These are phyloP conservation scores for Cydia pomonella DNA, from an alignment of 1,140 invertebrate species.

Conservation along the genomic window DNA sequence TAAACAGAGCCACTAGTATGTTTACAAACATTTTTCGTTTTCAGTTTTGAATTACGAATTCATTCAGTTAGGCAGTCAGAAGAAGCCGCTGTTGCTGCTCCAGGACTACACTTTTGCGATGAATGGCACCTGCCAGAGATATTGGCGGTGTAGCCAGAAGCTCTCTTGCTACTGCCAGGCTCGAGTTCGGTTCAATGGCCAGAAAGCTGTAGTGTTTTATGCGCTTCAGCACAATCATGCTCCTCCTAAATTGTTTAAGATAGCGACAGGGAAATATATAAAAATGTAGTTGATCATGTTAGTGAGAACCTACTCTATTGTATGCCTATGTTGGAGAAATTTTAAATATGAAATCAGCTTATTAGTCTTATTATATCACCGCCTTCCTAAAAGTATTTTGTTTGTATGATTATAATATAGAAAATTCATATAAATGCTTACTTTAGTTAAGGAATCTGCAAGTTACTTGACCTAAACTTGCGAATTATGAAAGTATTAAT, in stretches of 20 bases:
- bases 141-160: constrained; percentile 45
- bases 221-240: constrained; percentile 40
- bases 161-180: constrained; percentile 39
- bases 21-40: neutral
- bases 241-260: constrained; percentile 35
- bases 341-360: too few relatives aligned
- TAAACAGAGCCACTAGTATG: neutral
- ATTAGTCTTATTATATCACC: too few relatives aligned
- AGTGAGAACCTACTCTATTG: neutral
- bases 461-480: too few relatives aligned
- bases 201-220: constrained; percentile 34
- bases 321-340: too few relatives aligned
- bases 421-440: too few relatives aligned
- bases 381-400: too few relatives aligned
- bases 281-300: neutral
- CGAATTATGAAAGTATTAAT: too few relatives aligned
- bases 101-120: neutral
- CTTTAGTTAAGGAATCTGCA: too few relatives aligned
- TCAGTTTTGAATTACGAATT: neutral
- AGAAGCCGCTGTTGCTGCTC: neutral
- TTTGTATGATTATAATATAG: too few relatives aligned
- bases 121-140: constrained; percentile 34
- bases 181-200: constrained; percentile 37
- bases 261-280: neutral
- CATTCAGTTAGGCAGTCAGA: neutral